Evolutionary conservation across 2,888 invertebrate species (phyloP).

Genomic region (Drosophila meridiana): DNA sequence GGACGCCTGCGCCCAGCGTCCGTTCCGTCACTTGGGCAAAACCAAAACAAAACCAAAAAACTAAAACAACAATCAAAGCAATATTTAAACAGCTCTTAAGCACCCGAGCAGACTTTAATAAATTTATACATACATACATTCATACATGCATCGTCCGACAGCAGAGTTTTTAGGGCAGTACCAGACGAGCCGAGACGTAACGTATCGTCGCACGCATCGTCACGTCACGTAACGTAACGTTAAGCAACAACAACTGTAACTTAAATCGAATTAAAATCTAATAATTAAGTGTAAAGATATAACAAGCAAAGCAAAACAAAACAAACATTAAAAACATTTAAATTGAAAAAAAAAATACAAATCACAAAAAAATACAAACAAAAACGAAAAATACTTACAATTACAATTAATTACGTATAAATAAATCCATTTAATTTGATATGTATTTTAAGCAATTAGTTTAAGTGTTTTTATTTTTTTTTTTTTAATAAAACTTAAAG

Average conservation of each 20-base stretch:
- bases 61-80: slow-evolving; percentile 7
- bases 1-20: slow-evolving; percentile 16
- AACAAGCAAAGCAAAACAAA: slow-evolving; percentile 43
- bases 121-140: neutral
- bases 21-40: slow-evolving; percentile 33
- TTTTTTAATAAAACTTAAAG: slow-evolving; percentile 68
- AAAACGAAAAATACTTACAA: slow-evolving; percentile 42
- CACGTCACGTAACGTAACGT: slow-evolving; percentile 27
- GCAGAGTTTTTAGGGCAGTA: slow-evolving; percentile 26
- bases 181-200: slow-evolving; percentile 38
- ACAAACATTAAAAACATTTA: slow-evolving; percentile 13
- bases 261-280: slow-evolving; percentile 72
- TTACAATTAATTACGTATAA: slow-evolving; percentile 53
- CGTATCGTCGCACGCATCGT: slow-evolving; percentile 10
- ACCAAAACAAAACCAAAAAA: slow-evolving; percentile 28
- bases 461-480: slow-evolving; percentile 79
- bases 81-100: slow-evolving; percentile 16
- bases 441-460: slow-evolving; percentile 72
- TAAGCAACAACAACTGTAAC: slow-evolving; percentile 55
- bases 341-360: slow-evolving; percentile 10
- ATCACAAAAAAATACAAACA: slow-evolving; percentile 19
- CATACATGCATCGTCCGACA: slow-evolving; percentile 12
- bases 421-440: slow-evolving; percentile 67
- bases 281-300: slow-evolving; percentile 47
- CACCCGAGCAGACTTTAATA: slow-evolving; percentile 2